A percentile compares a stretch with the other conserved stretches of the same genome.
These are phyloP conservation scores for Centropristis striata DNA, from an alignment of 2,113 vertebrate species.

Conservation along the genomic window DNA sequence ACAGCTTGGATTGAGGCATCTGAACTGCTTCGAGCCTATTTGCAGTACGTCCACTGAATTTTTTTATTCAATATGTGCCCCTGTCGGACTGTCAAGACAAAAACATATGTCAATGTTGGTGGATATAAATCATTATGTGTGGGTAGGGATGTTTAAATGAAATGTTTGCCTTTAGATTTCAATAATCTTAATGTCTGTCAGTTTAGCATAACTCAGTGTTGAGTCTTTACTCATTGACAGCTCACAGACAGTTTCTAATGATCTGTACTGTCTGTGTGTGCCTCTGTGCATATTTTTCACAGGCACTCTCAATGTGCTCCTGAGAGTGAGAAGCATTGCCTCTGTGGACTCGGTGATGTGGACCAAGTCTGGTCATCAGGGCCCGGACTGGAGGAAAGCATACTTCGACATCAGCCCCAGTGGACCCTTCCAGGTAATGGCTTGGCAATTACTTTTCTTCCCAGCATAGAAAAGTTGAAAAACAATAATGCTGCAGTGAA, in stretches of 20 bases:
- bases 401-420: constrained; percentile 92
- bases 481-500: background rate
- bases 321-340: constrained; percentile 91
- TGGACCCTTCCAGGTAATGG: constrained; percentile 94
- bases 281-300: constrained; percentile 25
- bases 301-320: constrained; percentile 95
- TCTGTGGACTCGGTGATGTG: constrained; percentile 90
- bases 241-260: constrained; percentile 31
- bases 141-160: background rate
- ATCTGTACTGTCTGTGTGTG: constrained; percentile 11
- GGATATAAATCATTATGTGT: background rate
- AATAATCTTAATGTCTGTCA: background rate
- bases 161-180: background rate
- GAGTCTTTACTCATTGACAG: constrained; percentile 25
- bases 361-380: constrained; percentile 92
- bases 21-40: background rate
- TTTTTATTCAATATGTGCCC: background rate
- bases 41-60: background rate
- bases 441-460: background rate
- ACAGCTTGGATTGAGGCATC: background rate
- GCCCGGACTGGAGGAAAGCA: constrained; percentile 92
- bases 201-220: background rate
- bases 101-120: background rate
- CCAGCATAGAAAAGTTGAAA: background rate
- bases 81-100: background rate